Evolutionary conservation across 2,888 invertebrate species (phyloP).

Genomic region (Zelleria hepariella): DNA sequence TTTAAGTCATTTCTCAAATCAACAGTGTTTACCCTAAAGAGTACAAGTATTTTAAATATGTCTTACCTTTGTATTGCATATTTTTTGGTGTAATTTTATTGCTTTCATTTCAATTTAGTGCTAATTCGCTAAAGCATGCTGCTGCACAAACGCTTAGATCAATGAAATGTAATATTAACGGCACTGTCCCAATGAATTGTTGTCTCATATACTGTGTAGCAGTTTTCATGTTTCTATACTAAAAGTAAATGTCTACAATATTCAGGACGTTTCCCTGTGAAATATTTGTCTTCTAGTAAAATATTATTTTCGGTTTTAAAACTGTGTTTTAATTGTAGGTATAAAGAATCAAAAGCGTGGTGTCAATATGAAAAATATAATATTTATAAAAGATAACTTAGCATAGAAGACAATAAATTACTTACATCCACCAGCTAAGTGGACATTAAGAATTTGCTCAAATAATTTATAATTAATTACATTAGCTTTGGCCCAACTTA

Average conservation of each 20-base stretch:
- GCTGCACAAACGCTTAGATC: conserved; percentile 33
- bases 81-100: conserved; percentile 10
- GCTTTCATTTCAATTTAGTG: background rate
- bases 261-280: conserved; percentile 48
- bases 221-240: conserved; percentile 40
- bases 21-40: conserved; percentile 32
- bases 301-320: conserved; percentile 65
- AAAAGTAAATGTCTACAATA: conserved; percentile 39
- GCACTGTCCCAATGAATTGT: conserved; percentile 43
- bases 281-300: conserved; percentile 67
- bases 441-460: too few species aligned
- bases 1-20: background rate
- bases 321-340: conserved; percentile 32
- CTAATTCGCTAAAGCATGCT: conserved; percentile 19
- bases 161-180: background rate
- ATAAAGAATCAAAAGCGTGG: background rate
- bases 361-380: background rate
- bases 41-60: conserved; percentile 31
- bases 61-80: conserved; percentile 15
- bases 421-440: too few species aligned
- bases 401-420: background rate
- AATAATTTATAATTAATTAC: too few species aligned
- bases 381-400: background rate
- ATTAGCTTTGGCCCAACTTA: too few species aligned
- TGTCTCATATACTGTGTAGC: conserved; percentile 38